Conservation (phyloP, 2,888 invertebrate species). For the Hipparchia sbordonii region DNA sequence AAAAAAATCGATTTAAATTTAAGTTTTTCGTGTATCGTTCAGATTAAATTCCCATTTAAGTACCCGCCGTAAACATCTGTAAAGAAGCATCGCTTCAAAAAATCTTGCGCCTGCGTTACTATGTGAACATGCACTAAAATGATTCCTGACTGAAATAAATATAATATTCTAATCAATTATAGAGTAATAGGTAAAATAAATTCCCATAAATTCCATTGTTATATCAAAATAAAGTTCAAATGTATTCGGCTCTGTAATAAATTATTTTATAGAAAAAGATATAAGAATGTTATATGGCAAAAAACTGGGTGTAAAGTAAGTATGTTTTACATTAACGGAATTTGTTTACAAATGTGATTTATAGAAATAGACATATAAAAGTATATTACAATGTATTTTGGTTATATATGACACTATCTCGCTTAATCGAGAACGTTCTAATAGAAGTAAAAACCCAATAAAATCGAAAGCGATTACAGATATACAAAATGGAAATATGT, state of each 20-base stretch:
- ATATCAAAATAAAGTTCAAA: slow-evolving; percentile 3
- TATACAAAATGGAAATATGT: too few relatives aligned
- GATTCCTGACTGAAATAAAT: slow-evolving; percentile 6
- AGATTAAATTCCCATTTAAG: too few relatives aligned
- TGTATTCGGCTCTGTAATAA: not conserved
- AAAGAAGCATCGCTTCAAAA: too few relatives aligned
- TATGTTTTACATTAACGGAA: not conserved
- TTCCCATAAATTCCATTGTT: not conserved
- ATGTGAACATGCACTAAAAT: not conserved
- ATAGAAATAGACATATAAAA: not conserved
- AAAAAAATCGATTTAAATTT: too few relatives aligned
- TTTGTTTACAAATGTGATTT: not conserved
- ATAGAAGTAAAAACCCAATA: too few relatives aligned
- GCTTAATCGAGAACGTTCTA: too few relatives aligned
- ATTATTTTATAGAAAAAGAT: not conserved
- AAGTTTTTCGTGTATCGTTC: too few relatives aligned
- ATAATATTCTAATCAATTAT: not conserved
- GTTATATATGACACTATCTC: too few relatives aligned
- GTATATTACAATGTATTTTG: too few relatives aligned
- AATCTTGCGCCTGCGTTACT: too few relatives aligned
- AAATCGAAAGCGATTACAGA: too few relatives aligned
- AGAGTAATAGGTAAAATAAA: slow-evolving; percentile 8
- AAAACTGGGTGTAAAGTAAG: not conserved
- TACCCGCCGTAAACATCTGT: too few relatives aligned
- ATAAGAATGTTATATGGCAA: not conserved